Percentiles rank a stretch among this genome's conserved stretches.
phyloP scores from a whole-genome alignment of 2,797 vertebrate genomes.

The Botia almorhae region DNA sequence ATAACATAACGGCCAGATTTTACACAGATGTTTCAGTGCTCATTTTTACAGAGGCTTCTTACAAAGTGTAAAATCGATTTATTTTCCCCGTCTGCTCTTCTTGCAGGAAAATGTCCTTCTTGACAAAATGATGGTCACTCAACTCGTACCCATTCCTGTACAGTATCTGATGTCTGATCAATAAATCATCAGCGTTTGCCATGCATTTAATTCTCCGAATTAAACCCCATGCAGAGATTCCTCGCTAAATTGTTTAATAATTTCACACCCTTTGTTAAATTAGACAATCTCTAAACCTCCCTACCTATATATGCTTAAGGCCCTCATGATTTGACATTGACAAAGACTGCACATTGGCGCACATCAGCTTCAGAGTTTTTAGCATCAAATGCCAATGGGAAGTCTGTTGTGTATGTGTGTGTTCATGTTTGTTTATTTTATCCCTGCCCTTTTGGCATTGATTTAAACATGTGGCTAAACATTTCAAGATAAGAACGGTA shows the following conservation, averaged over 20 bases:
- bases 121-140: too few species aligned
- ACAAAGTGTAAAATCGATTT: too few species aligned
- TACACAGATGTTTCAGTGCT: too few species aligned
- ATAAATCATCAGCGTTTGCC: background rate
- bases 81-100: too few species aligned
- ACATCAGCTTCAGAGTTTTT: constrained; percentile 51
- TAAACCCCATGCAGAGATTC: background rate
- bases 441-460: constrained; percentile 67
- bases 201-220: constrained; percentile 28
- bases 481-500: constrained; percentile 76
- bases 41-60: too few species aligned
- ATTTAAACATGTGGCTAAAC: constrained; percentile 81
- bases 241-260: constrained; percentile 26
- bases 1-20: too few species aligned
- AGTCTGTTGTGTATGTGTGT: constrained; percentile 55
- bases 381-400: constrained; percentile 60
- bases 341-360: constrained; percentile 37
- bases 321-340: constrained; percentile 37
- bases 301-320: constrained; percentile 42
- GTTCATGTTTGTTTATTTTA: constrained; percentile 53
- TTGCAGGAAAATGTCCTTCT: too few species aligned
- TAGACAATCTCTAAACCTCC: constrained; percentile 46
- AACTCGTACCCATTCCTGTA: too few species aligned
- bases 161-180: background rate
- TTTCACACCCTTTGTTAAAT: constrained; percentile 45